Conservation (phyloP, 2,888 invertebrate genomes). For the Protonemura montana region DNA sequence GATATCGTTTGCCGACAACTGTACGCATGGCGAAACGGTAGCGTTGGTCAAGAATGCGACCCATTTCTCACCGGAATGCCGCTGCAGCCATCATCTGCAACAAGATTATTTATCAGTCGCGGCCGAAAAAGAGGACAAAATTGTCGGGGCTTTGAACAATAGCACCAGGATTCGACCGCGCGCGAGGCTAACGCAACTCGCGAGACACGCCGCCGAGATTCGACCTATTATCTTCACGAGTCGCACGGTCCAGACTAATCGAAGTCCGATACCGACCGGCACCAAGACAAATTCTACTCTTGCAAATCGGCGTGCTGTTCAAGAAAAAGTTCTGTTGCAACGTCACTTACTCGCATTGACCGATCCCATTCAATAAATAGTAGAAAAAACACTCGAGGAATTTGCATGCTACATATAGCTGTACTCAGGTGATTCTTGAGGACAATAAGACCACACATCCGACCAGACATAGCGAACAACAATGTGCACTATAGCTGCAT, state of each 20-base stretch:
- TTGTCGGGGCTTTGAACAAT: not conserved
- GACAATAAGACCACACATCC: not conserved
- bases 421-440: not conserved
- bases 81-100: not conserved
- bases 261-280: not conserved
- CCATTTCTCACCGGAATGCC: not conserved
- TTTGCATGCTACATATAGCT: not conserved
- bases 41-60: constrained; percentile 1
- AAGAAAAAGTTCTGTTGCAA: not conserved
- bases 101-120: not conserved
- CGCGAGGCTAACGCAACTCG: no score
- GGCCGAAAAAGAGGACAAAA: not conserved
- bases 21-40: not conserved
- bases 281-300: not conserved
- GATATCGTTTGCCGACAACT: not conserved
- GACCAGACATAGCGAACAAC: not conserved
- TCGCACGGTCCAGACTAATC: not conserved
- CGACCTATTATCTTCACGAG: not conserved
- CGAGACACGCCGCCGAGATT: no score
- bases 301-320: not conserved
- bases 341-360: not conserved
- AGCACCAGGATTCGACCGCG: not conserved
- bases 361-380: not conserved
- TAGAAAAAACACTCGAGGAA: not conserved
- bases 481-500: not conserved